Conservation (phyloP, 2,797 vertebrate genomes). For the Lophius americanus region DNA sequence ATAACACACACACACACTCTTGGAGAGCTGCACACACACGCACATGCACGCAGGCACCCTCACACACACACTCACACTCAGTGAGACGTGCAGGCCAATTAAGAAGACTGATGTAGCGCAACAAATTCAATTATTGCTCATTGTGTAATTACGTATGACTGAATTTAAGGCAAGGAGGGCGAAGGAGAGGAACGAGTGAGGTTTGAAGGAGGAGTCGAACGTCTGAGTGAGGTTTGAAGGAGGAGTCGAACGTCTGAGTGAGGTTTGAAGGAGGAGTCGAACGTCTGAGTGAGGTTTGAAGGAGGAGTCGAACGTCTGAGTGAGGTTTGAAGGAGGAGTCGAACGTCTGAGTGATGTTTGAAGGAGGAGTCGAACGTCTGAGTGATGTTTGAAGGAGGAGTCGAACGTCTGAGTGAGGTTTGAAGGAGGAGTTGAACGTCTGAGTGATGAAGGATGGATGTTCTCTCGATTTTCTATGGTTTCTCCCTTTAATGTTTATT, state of each 20-base stretch:
- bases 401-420: not conserved
- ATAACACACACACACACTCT: slow-evolving; percentile 13
- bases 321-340: not conserved
- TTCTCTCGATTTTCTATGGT: no score
- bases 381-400: not conserved
- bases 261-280: not conserved
- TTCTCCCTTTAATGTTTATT: no score
- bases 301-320: not conserved
- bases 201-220: not conserved
- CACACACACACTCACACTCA: slow-evolving; percentile 29
- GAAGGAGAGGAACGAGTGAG: not conserved
- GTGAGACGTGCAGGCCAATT: slow-evolving; percentile 49
- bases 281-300: not conserved
- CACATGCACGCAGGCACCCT: slow-evolving; percentile 10
- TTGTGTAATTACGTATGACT: slow-evolving; percentile 50
- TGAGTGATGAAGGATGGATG: not conserved
- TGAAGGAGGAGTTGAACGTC: not conserved
- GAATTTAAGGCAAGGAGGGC: slow-evolving; percentile 40
- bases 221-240: not conserved
- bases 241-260: not conserved
- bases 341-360: not conserved
- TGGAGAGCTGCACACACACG: not conserved
- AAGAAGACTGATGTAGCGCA: slow-evolving; percentile 68
- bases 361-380: not conserved
- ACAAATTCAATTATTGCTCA: slow-evolving; percentile 65